Evolutionary conservation across 1,140 invertebrate genomes (phyloP).

Genomic region (Teleogryllus occipitalis): DNA sequence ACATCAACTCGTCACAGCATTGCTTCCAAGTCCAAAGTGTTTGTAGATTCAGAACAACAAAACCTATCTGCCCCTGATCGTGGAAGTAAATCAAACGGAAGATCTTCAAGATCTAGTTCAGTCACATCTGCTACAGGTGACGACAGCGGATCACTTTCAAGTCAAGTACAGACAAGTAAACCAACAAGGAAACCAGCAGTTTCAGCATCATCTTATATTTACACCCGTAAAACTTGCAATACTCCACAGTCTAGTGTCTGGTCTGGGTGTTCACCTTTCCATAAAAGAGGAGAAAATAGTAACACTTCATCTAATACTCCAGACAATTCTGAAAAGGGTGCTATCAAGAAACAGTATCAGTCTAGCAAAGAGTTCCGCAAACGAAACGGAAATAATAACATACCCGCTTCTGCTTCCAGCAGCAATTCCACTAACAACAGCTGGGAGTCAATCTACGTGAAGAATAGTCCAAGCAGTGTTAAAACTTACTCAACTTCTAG

Average conservation of each 20-base stretch:
- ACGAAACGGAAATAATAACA: conserved; percentile 13
- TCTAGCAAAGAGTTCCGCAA: not conserved
- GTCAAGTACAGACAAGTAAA: not conserved
- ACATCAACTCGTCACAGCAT: not conserved
- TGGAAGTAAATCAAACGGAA: conserved; percentile 7
- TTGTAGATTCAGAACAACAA: not conserved
- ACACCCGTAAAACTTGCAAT: not conserved
- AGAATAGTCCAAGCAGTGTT: not conserved
- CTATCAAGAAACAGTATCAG: conserved; percentile 8
- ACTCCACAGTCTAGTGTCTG: not conserved
- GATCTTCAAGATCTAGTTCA: conserved; percentile 7
- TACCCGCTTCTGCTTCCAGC: not conserved
- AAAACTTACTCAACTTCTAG: conserved; percentile 10
- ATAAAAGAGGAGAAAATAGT: not conserved
- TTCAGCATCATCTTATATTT: conserved; percentile 8
- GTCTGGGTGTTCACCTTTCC: not conserved
- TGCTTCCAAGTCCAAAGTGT: not conserved
- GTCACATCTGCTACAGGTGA: conserved; percentile 2
- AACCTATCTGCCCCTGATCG: not conserved
- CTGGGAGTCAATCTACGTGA: conserved; percentile 7
- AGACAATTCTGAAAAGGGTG: conserved; percentile 2
- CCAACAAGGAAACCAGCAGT: not conserved
- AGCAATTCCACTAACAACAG: not conserved
- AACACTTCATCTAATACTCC: not conserved
- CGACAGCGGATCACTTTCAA: not conserved